phyloP scores from a whole-genome alignment of 1,140 invertebrate genomes.

The Ostrea denselamellosa region DNA sequence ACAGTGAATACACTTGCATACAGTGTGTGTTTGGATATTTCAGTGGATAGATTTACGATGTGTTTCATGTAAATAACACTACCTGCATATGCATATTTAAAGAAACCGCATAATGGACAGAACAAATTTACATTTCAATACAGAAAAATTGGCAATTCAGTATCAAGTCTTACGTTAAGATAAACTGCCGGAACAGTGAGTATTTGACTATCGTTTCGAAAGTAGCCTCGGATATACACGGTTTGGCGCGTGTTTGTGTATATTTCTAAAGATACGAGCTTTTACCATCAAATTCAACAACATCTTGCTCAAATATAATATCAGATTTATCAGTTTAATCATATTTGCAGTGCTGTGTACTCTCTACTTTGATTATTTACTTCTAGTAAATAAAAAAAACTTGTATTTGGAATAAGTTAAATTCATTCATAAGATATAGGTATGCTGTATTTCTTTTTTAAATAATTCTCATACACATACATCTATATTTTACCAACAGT shows the following conservation, averaged over 20 bases:
- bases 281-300: constrained; percentile 23
- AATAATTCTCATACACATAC: not conserved
- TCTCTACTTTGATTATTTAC: constrained; percentile 26
- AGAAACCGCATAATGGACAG: not conserved
- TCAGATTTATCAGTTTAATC: constrained; percentile 17
- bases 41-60: constrained; percentile 9
- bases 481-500: too few species aligned
- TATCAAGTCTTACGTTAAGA: not conserved
- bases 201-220: not conserved
- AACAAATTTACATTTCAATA: constrained; percentile 32
- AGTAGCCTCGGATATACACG: not conserved
- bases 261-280: constrained; percentile 23
- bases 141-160: constrained; percentile 15
- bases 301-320: constrained; percentile 38
- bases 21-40: not conserved
- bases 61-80: constrained; percentile 20
- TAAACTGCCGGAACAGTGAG: not conserved
- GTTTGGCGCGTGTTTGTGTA: constrained; percentile 16
- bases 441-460: not conserved
- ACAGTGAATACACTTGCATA: not conserved
- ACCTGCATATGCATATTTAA: constrained; percentile 21
- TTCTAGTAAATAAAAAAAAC: constrained; percentile 15
- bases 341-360: constrained; percentile 2
- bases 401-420: not conserved
- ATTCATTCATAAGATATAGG: not conserved